Evolutionary conservation across 2,888 invertebrate genomes (phyloP), one percentile per base, ranked within the genome.

Genomic region (Drosophila eohydei): DNA sequence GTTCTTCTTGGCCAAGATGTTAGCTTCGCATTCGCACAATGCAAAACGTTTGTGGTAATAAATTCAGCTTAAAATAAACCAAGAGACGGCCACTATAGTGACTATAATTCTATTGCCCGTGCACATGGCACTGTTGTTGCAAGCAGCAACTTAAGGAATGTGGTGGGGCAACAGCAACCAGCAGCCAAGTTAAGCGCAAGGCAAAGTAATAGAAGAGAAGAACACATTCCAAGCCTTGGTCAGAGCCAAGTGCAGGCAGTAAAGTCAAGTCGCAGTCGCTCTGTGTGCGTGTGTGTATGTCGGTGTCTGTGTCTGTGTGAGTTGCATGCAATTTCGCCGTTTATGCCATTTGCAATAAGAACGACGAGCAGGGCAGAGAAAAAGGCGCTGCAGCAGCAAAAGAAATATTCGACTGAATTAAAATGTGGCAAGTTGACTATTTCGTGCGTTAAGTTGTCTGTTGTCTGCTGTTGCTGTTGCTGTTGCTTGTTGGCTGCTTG

Each of bases 341-440:
- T 86, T 78, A 89, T 81, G 82, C 76, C 83, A 75, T 80, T 83
- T 77, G 74, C 74, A 82, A 86, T 81, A 73, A 70, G 78, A 80
- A 78, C 81, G 72, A 81, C 46, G 67, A 69, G 51, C 12, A 50
- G 32, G 48, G 46, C 44, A 51, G 43, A 54, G 64, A 64, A 52
- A 59, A 26, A 60, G 40, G 44, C 28, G 48, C 46, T 34, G 28
- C 59, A 46, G 57, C 56, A 60, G 63, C 59, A 59, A 54, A 81
- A 78, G 75, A 87, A 82, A 86, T 86, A 89, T 89, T 84, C 81
- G 68, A 86, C 75, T 86, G 88, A 89, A 90, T 89, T 89, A 90
- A 89, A 90, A 89, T 91, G 90, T 89, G 89, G 90, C 86, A 89
- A 88, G 78, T 89, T 86, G 84, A 81, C 85, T 84, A 84, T 83